Conservation (phyloP, 1,140 invertebrate genomes). For the Drosophila arawakana region DNA sequence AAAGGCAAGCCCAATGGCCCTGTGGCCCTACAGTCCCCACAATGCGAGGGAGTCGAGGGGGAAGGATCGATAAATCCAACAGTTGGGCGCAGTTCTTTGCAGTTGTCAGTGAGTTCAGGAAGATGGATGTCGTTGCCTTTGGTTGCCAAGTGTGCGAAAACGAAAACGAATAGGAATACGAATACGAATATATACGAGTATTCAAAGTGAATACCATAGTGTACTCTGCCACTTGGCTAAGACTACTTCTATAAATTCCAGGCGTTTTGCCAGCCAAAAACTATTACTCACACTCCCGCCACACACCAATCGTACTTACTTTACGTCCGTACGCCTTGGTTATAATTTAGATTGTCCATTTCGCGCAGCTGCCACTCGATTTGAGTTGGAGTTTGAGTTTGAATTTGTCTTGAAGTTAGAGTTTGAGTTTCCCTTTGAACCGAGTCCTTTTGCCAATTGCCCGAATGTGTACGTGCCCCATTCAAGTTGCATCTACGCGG, state of each 20-base stretch:
- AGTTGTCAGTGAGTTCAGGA: slow-evolving; percentile 67
- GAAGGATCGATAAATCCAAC: slow-evolving; percentile 73
- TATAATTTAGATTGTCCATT: slow-evolving; percentile 81
- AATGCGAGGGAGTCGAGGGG: not conserved
- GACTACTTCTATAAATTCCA: slow-evolving; percentile 71
- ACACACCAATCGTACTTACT: slow-evolving; percentile 12
- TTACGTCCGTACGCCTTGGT: slow-evolving; percentile 30
- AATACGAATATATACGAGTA: slow-evolving; percentile 19
- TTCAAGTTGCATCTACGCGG: slow-evolving; percentile 25
- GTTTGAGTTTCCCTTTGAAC: not conserved
- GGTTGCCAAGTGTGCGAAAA: slow-evolving; percentile 44
- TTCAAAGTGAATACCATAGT: slow-evolving; percentile 54
- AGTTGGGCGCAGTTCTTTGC: slow-evolving; percentile 69
- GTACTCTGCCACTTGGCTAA: slow-evolving; percentile 59
- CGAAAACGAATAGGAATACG: slow-evolving; percentile 3
- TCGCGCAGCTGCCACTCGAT: slow-evolving; percentile 79
- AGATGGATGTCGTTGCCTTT: slow-evolving; percentile 58
- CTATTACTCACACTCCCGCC: slow-evolving; percentile 75
- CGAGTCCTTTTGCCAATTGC: slow-evolving; percentile 65
- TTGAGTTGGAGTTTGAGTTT: slow-evolving; percentile 47
- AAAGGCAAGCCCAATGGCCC: slow-evolving; percentile 52
- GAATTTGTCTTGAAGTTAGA: slow-evolving; percentile 2
- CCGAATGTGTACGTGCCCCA: slow-evolving; percentile 50
- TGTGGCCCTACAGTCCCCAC: not conserved
- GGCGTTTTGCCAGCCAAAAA: slow-evolving; percentile 74